Conservation (phyloP, 2,888 invertebrate species). For the Drosophila colorata region DNA sequence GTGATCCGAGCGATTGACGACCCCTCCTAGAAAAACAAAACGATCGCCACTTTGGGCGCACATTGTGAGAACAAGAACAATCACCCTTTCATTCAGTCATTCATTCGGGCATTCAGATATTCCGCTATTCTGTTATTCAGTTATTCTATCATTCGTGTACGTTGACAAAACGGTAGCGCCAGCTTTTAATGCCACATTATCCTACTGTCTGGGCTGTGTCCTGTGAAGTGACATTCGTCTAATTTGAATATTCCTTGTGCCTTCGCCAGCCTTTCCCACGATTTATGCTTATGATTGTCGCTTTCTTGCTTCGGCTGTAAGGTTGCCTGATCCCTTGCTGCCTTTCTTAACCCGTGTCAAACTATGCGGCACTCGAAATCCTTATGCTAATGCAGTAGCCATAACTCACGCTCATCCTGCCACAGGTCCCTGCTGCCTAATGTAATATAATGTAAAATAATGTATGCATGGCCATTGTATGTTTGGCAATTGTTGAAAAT, state of each 20-base stretch:
- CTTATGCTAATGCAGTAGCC: slow-evolving; percentile 73
- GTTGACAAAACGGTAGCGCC: slow-evolving; percentile 72
- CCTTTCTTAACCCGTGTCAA: slow-evolving; percentile 56
- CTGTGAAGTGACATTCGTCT: slow-evolving; percentile 73
- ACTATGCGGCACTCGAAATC: slow-evolving; percentile 60
- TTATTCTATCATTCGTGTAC: slow-evolving; percentile 25
- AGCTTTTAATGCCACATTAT: slow-evolving; percentile 65
- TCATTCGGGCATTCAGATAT: slow-evolving; percentile 28
- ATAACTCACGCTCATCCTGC: slow-evolving; percentile 51
- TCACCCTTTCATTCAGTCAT: slow-evolving; percentile 64
- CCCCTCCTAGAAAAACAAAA: slow-evolving; percentile 49
- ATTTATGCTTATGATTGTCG: slow-evolving; percentile 71
- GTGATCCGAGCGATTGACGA: slow-evolving; percentile 39
- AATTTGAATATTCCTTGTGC: slow-evolving; percentile 66
- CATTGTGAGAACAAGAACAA: slow-evolving; percentile 66
- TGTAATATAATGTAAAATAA: slow-evolving; percentile 42
- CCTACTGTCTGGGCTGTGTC: slow-evolving; percentile 43
- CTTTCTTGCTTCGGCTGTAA: slow-evolving; percentile 17
- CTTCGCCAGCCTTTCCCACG: slow-evolving; percentile 62
- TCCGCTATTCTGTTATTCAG: slow-evolving; percentile 19
- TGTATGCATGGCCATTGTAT: slow-evolving; percentile 65
- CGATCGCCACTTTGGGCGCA: slow-evolving; percentile 75
- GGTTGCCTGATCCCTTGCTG: slow-evolving; percentile 2
- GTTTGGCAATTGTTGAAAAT: slow-evolving; percentile 71
- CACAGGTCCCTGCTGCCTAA: slow-evolving; percentile 48